Evolutionary conservation across 92 coral and sea anemone genomes (phyloP).

Genomic region (Porites lobata): DNA sequence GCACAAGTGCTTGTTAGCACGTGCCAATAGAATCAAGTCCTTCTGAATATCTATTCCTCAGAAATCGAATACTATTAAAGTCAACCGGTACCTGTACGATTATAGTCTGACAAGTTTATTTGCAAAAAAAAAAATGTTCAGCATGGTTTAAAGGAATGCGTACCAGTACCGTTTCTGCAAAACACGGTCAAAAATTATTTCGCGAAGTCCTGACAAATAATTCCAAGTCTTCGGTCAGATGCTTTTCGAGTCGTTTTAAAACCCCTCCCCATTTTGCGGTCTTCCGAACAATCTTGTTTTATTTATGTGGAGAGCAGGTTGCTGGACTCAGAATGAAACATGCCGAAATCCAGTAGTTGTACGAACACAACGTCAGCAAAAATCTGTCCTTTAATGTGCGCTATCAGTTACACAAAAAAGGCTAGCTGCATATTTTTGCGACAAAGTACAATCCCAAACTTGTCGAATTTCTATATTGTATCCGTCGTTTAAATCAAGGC

Average conservation of each 20-base stretch:
- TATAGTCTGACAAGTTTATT: conserved; percentile 23
- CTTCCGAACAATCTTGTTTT: conserved; percentile 72
- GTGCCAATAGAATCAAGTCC: background rate
- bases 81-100: conserved; percentile 27
- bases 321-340: conserved; percentile 35
- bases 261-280: conserved; percentile 69
- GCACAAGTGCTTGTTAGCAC: conserved; percentile 8
- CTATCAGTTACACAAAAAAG: background rate
- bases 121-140: conserved; percentile 28
- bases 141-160: conserved; percentile 36
- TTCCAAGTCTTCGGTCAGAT: conserved; percentile 23
- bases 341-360: conserved; percentile 40
- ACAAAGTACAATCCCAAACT: background rate
- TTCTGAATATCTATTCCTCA: background rate
- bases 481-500: conserved; percentile 33
- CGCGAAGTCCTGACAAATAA: conserved; percentile 19
- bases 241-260: conserved; percentile 52
- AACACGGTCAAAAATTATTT: background rate
- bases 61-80: conserved; percentile 33
- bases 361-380: conserved; percentile 23
- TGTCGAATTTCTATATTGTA: background rate
- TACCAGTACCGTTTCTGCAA: background rate
- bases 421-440: background rate
- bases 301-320: conserved; percentile 74
- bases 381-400: background rate